Evolutionary conservation across 2,113 vertebrate genomes (phyloP), one percentile per base, ranked within the genome.

Genomic region (Pelecanoides urinatrix): DNA sequence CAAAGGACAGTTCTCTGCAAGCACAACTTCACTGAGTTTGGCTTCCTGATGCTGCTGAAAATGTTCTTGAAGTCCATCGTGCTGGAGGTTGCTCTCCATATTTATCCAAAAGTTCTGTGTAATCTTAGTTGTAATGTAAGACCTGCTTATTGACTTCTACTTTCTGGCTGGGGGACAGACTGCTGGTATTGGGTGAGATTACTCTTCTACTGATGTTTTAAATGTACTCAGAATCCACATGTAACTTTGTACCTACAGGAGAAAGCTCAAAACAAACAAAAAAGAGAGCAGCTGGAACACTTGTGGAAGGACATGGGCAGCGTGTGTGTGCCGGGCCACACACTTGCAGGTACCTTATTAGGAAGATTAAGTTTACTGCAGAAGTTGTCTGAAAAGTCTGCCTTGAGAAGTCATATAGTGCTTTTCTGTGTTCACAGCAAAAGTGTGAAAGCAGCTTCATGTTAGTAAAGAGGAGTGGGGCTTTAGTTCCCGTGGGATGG

Each of bases 241-340:
- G 27, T 76, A 74, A 88, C 42, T 92, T 76, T 84, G 16, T 79
- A 11, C 38, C 16, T 66, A 23, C 96, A 99, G 99, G 98, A 96
- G 11, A 97, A 97, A 17, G 98, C 98, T 75, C 98, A 99, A 96
- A 98, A 82, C 75, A 97, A 94, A 74, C 98, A 99, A 85, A 99
- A 99, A 97, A 98, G 97, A 88, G 98, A 99, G 63, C 99, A 99
- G 90, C 96, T 99, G 96, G 98, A 99, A 38, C 98, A 97, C 16
- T 97, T 99, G 40, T 97, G 95, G 92, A 99, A 98, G 76, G 99
- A 99, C 92, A 98, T 99, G 98, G 99, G 98, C 45, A 97, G 98
- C 0, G 96, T 99, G 20, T 72, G 98, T 65, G 95, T 99, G 98
- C 97, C 98, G 78, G 77, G 97, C 7, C 94, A 92, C 45, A 34